Conservation (phyloP, 30 jellyfish, hydroid and myxozoan genomes). For the Chrysaora quinquecirrha region DNA sequence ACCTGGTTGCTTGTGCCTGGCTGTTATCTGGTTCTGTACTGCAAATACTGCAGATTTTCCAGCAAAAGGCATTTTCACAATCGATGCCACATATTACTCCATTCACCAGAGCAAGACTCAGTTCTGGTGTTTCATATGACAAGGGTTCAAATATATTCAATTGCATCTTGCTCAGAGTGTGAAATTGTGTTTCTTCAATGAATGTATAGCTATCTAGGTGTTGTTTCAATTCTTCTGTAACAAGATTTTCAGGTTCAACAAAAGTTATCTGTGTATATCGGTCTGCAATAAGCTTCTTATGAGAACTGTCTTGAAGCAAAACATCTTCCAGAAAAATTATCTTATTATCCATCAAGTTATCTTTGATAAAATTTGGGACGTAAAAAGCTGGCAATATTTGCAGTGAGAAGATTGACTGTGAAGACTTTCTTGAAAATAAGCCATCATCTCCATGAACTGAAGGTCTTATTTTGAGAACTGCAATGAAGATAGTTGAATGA, state of each 20-base stretch:
- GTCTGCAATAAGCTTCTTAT: constrained; percentile 12
- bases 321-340: constrained; percentile 2
- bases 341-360: not conserved
- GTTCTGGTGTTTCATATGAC: constrained; percentile 8
- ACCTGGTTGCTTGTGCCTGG: not conserved
- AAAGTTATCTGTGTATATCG: constrained; percentile 21
- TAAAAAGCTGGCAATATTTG: not conserved
- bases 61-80: constrained; percentile 49
- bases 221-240: not conserved
- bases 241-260: not conserved
- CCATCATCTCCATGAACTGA: not conserved
- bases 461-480: not conserved
- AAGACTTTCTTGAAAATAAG: not conserved
- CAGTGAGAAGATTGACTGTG: not conserved
- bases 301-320: not conserved
- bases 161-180: not conserved
- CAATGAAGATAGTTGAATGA: not conserved
- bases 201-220: not conserved
- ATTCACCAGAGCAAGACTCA: constrained; percentile 18
- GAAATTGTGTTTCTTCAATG: not conserved
- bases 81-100: constrained; percentile 40
- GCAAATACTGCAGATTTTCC: constrained; percentile 55
- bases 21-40: constrained; percentile 24
- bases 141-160: not conserved
- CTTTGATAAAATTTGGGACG: constrained; percentile 32